A percentile compares a stretch with the other conserved stretches of the same genome.
These are phyloP conservation scores for Merluccius polli DNA, from an alignment of 2,797 vertebrate species.

Conservation along the genomic window DNA sequence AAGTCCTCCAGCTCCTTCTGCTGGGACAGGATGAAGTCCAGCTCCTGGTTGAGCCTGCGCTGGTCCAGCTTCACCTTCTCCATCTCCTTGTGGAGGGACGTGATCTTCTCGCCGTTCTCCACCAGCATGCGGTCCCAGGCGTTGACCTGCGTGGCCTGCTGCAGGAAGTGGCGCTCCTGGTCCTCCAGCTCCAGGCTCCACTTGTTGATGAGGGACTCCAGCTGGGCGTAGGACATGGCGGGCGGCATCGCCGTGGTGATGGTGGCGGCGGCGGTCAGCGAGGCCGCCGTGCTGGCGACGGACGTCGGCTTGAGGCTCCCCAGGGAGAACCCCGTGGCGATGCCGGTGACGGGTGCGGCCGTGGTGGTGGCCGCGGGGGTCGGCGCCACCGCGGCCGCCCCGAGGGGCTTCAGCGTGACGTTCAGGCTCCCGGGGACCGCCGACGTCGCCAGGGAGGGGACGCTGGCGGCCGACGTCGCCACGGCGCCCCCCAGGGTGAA, in stretches of 20 bases:
- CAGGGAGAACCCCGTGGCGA: constrained; percentile 57
- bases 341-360: constrained; percentile 41
- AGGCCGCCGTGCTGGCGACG: constrained; percentile 17
- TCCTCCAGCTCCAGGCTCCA: constrained; percentile 98
- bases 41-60: constrained; percentile 91
- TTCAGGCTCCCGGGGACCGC: constrained; percentile 44
- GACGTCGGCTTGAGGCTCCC: constrained; percentile 64
- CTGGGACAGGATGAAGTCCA: constrained; percentile 96
- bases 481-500: constrained; percentile 52
- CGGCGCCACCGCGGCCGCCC: constrained; percentile 35
- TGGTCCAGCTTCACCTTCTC: constrained; percentile 98
- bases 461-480: constrained; percentile 33
- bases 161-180: constrained; percentile 94
- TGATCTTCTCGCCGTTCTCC: constrained; percentile 96
- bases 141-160: constrained; percentile 95
- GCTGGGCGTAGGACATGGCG: constrained; percentile 89
- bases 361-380: constrained; percentile 23
- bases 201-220: constrained; percentile 95
- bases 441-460: constrained; percentile 28
- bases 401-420: constrained; percentile 72
- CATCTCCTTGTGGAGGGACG: constrained; percentile 88
- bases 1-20: constrained; percentile 97
- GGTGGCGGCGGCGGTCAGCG: constrained; percentile 24
- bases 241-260: constrained; percentile 55
- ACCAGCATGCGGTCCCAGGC: constrained; percentile 92